These are phyloP conservation scores for Odontomyia ornata DNA, from an alignment of 2,888 invertebrate species.

Conservation along the genomic window DNA sequence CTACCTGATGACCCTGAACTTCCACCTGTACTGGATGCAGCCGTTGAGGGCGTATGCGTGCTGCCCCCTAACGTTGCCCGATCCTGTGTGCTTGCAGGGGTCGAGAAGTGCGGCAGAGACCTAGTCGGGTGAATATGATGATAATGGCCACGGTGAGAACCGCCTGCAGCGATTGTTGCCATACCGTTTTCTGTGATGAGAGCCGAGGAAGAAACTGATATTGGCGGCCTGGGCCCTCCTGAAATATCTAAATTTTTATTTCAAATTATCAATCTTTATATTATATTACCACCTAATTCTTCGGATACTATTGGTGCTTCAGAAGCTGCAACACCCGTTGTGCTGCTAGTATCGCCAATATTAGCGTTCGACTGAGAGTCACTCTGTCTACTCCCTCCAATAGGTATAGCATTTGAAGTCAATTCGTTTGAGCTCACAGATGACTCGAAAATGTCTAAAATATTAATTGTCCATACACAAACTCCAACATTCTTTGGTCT, in stretches of 20 bases:
- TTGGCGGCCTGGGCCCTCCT: not conserved
- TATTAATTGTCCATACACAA: not conserved
- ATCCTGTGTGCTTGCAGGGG: not conserved
- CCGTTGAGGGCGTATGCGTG: not conserved
- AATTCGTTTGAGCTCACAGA: not conserved
- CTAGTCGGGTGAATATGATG: not conserved
- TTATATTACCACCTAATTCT: not conserved
- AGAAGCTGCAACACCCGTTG: not conserved
- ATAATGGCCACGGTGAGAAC: constrained; percentile 19
- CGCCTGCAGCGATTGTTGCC: not conserved
- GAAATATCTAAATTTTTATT: not conserved
- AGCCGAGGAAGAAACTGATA: not conserved
- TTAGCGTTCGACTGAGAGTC: not conserved
- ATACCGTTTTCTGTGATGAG: not conserved
- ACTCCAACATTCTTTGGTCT: too few relatives aligned
- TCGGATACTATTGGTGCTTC: not conserved
- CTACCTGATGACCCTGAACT: not conserved
- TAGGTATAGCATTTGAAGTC: not conserved
- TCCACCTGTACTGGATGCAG: not conserved
- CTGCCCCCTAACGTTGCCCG: not conserved
- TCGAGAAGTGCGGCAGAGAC: not conserved
- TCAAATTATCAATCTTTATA: too few relatives aligned
- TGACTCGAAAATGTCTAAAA: not conserved
- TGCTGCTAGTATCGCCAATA: not conserved
- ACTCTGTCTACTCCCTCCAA: not conserved